A percentile compares a stretch with the other conserved stretches of the same genome.
These are phyloP conservation scores for Setipinna tenuifilis DNA, from an alignment of 2,797 vertebrate species.

Conservation along the genomic window DNA sequence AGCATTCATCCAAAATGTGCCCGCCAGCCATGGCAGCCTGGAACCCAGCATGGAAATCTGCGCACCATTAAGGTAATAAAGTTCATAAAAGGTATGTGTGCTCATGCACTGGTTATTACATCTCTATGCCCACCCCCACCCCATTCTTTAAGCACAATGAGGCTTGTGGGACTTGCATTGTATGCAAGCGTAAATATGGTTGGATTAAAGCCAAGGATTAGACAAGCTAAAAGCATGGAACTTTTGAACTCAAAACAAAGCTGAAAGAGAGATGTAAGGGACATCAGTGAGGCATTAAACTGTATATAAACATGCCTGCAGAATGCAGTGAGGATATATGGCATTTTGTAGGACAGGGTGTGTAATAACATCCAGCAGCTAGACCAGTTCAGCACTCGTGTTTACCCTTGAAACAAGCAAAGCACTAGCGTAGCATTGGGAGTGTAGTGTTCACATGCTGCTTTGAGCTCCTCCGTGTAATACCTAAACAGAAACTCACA, in stretches of 20 bases:
- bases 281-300: neutral
- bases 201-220: neutral
- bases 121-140: neutral
- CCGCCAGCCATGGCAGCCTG: neutral
- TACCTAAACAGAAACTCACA: neutral
- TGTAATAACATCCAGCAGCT: slow-evolving; percentile 2
- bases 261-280: neutral
- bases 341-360: neutral
- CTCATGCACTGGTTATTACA: neutral
- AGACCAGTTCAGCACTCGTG: slow-evolving; percentile 26
- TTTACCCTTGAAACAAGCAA: slow-evolving; percentile 33
- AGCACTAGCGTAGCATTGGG: neutral
- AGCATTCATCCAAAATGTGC: neutral
- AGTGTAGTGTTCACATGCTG: neutral
- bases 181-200: neutral
- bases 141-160: neutral
- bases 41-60: neutral
- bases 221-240: neutral
- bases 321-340: neutral
- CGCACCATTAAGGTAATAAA: neutral
- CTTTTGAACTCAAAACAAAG: neutral
- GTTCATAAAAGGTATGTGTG: slow-evolving; percentile 7
- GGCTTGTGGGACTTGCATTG: neutral
- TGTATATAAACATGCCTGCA: neutral
- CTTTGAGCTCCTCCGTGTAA: neutral